These are phyloP conservation scores for Dicranocentrus wangi DNA, from an alignment of 2,888 invertebrate genomes.

Conservation along the genomic window DNA sequence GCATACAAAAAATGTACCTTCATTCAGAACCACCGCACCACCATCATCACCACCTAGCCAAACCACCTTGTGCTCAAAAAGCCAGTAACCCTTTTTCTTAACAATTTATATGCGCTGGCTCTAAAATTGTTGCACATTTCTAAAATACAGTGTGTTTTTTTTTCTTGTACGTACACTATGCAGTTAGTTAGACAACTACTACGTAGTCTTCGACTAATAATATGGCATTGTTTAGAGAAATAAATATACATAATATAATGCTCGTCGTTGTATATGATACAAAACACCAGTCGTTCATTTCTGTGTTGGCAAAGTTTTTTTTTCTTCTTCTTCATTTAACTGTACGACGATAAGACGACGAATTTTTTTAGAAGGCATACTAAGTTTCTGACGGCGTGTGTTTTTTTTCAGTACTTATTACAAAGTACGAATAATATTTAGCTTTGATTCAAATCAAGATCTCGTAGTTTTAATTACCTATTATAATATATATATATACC, in stretches of 20 bases:
- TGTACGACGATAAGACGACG: neutral
- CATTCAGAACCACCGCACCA: too few species aligned
- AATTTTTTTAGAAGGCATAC: conserved; percentile 40
- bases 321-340: too few species aligned
- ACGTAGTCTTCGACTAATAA: neutral
- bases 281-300: conserved; percentile 57
- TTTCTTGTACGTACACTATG: neutral
- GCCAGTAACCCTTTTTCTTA: too few species aligned
- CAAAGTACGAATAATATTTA: too few species aligned
- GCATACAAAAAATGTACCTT: too few species aligned
- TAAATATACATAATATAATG: neutral
- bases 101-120: too few species aligned
- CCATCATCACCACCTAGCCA: too few species aligned
- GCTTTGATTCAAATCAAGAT: conserved; percentile 31
- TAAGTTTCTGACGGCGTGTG: conserved; percentile 32
- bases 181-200: too few species aligned
- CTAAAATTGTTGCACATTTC: too few species aligned
- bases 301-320: conserved; percentile 37
- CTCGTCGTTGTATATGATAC: conserved; percentile 43
- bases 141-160: too few species aligned
- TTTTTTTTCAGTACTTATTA: conserved; percentile 23
- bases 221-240: neutral
- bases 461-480: conserved; percentile 1
- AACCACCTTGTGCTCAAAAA: too few species aligned
- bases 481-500: too few species aligned